Evolutionary conservation across 2,113 vertebrate species (phyloP), one percentile per base, ranked within the genome.

Genomic region (Podocnemis expansa): DNA sequence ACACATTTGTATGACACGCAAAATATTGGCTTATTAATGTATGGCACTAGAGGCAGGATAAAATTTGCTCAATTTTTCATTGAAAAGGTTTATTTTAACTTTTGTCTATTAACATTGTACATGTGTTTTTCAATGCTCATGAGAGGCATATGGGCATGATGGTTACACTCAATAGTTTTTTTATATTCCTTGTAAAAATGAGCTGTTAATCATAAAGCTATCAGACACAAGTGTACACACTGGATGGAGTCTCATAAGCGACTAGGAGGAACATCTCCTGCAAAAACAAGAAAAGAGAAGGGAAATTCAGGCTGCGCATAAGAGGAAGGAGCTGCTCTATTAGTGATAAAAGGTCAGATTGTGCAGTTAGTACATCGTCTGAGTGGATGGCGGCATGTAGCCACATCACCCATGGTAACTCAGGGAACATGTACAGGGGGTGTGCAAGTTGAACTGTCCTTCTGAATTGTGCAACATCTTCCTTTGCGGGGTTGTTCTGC

Each of bases 251-350:
- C 41, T 89, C 82, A 90, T 91, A 96, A 38, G 96, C 93, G 96
- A 95, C 58, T 0, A 14, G 87, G 47, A 38, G 89, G 78, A 93
- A 94, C 91, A 80, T 82, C 21, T 45, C 56, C 16, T 6, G 2
- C 45, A 84, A 84, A 97, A 96, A 96, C 95, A 96, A 94, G 94
- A 97, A 96, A 93, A 82, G 24, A 87, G 88, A 93, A 75, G n/a
- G 45, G 78, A 96, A 94, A 86, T 9, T 31, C 7, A 12, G 25
- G 0, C 1, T 90, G 63, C 89, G 91, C 93, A 89, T 80, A 76
- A 89, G 78, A 89, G 51, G 5, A 11, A 47, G 34, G 7, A 76
- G 41, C 38, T 88, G 3, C 3, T 5, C 21, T 84, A 67, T 5
- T 21, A 0, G 1, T 63, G 34, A 19, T 1, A 10, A 34, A 89